Evolutionary conservation across 2,113 vertebrate species (phyloP).

Genomic region (Pelodiscus sinensis): DNA sequence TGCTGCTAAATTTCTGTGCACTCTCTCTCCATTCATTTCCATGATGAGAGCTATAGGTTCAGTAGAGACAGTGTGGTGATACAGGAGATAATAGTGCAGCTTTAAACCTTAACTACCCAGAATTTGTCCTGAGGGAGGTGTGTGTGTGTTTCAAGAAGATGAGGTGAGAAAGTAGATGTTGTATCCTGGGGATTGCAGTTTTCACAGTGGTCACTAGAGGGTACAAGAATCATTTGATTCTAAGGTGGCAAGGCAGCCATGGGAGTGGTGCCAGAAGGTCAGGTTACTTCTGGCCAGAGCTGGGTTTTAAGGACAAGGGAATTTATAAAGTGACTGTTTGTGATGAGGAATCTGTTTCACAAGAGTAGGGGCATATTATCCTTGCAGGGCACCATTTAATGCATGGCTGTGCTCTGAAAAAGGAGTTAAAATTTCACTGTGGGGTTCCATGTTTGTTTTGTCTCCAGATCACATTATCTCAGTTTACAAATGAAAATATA

Average conservation of each 20-base stretch:
- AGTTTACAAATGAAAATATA: neutral
- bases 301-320: neutral
- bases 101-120: neutral
- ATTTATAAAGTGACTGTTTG: neutral
- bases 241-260: fast-evolving
- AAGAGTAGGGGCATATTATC: neutral
- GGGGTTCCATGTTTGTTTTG: neutral
- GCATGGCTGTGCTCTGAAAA: neutral
- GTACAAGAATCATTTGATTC: slow-evolving; percentile 12
- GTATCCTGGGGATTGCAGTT: slow-evolving; percentile 36
- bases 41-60: neutral
- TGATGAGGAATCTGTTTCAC: neutral
- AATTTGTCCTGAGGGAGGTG: neutral
- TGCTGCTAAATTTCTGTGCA: neutral
- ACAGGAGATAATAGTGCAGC: neutral
- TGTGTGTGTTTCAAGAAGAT: neutral
- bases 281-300: neutral
- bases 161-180: slow-evolving; percentile 42
- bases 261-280: neutral
- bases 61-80: neutral
- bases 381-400: neutral
- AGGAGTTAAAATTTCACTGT: neutral
- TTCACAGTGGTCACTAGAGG: slow-evolving; percentile 54
- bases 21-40: neutral
- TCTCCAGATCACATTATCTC: neutral